These are phyloP conservation scores for Enteromius paludinosus DNA, from an alignment of 2,797 vertebrate genomes.

Conservation along the genomic window DNA sequence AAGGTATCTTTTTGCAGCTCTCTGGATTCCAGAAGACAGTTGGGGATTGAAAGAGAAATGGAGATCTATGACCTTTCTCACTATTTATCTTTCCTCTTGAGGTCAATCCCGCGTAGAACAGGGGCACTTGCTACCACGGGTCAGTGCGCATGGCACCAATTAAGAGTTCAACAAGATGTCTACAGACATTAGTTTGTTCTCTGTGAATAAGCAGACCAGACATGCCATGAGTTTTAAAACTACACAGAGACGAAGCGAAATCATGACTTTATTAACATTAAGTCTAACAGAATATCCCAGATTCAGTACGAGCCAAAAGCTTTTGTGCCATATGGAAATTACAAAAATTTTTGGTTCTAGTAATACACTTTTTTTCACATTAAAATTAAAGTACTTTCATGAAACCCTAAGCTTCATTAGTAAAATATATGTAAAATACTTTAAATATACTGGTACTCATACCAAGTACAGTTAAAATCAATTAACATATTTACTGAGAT, in stretches of 20 bases:
- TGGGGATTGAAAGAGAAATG: conserved; percentile 49
- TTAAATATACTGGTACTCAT: too few relatives aligned
- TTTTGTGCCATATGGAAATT: background rate
- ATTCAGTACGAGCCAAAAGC: background rate
- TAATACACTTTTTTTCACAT: background rate
- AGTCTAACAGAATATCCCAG: background rate
- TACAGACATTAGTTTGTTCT: conserved; percentile 57
- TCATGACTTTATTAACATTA: conserved; percentile 18
- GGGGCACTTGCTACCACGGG: conserved; percentile 55
- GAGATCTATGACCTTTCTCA: conserved; percentile 59
- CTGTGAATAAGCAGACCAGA: conserved; percentile 46
- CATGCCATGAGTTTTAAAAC: conserved; percentile 41
- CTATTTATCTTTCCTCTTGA: conserved; percentile 56
- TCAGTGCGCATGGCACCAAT: conserved; percentile 61
- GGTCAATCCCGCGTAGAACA: conserved; percentile 60
- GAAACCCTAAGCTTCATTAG: background rate
- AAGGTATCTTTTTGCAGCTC: conserved; percentile 43
- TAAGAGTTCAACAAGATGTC: conserved; percentile 55
- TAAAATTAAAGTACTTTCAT: background rate
- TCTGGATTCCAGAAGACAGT: conserved; percentile 57
- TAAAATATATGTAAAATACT: too few relatives aligned
- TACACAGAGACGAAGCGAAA: conserved; percentile 9
- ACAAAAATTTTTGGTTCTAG: background rate
- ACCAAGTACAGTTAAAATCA: too few relatives aligned
- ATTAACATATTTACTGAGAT: background rate